These are phyloP conservation scores for Azorinus chamasolen DNA, from an alignment of 2,888 invertebrate species.

Conservation along the genomic window DNA sequence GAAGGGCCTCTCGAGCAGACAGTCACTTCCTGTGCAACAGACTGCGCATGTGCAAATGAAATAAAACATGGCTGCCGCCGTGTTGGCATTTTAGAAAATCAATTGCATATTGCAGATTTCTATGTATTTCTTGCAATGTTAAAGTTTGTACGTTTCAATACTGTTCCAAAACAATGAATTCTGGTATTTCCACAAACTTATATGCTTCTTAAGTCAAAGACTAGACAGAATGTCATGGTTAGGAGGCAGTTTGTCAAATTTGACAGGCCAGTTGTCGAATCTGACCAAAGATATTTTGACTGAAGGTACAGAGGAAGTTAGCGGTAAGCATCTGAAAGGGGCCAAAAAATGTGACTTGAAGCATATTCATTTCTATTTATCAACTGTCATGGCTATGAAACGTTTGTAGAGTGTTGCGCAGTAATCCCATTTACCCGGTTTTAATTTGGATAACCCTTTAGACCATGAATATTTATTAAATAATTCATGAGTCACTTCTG, in stretches of 20 bases:
- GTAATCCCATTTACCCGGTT: no score
- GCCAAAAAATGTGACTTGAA: no score
- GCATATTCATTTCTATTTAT: no score
- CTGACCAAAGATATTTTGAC: conserved; percentile 96
- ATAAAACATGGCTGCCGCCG: conserved; percentile 66
- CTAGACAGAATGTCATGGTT: conserved; percentile 87
- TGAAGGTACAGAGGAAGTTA: conserved; percentile 90
- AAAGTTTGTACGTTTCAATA: no score
- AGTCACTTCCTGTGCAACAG: conserved; percentile 36
- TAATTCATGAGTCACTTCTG: no score
- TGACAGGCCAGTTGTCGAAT: conserved; percentile 94
- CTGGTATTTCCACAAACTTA: background rate
- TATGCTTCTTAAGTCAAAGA: background rate
- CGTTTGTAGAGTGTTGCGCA: no score
- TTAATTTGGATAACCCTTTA: no score
- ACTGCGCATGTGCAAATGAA: conserved; percentile 53
- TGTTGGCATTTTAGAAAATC: conserved; percentile 59
- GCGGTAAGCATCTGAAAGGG: conserved; percentile 87
- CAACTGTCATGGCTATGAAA: no score
- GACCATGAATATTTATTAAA: no score
- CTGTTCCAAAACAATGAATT: no score
- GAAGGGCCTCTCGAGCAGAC: background rate
- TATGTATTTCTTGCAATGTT: background rate
- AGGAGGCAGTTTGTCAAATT: conserved; percentile 87
- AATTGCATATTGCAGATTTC: no score